phyloP scores from a whole-genome alignment of 2,888 invertebrate genomes.

The Agriotes lineatus region DNA sequence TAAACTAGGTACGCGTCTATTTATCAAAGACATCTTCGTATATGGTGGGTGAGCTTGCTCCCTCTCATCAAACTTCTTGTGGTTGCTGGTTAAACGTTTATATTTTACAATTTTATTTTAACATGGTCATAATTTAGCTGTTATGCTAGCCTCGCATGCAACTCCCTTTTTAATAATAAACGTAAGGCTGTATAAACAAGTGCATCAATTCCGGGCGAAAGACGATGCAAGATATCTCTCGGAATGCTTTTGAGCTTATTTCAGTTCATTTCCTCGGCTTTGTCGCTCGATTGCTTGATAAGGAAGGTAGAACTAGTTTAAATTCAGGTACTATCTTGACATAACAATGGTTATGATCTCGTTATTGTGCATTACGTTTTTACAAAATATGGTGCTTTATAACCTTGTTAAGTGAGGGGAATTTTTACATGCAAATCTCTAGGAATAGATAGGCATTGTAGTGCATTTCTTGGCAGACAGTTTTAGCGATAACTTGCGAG shows the following conservation, averaged over 20 bases:
- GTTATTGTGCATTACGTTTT: conserved; percentile 28
- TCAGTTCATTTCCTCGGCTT: conserved; percentile 27
- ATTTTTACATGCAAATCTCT: conserved; percentile 1
- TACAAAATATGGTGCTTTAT: conserved; percentile 30
- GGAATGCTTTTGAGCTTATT: conserved; percentile 27
- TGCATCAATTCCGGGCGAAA: neutral
- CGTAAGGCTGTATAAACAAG: conserved; percentile 1
- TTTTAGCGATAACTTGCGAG: neutral
- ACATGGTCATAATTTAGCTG: neutral
- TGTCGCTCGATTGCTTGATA: conserved; percentile 30
- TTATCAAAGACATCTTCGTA: too few relatives aligned
- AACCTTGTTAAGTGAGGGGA: conserved; percentile 15
- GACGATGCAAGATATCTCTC: conserved; percentile 19
- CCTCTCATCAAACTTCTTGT: too few relatives aligned
- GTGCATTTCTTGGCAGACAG: neutral
- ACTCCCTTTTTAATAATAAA: neutral
- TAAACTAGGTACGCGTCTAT: too few relatives aligned
- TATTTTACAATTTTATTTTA: too few relatives aligned
- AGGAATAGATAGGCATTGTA: conserved; percentile 1
- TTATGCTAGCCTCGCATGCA: neutral
- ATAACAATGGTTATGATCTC: conserved; percentile 47
- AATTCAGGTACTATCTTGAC: conserved; percentile 47
- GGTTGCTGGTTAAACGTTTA: too few relatives aligned
- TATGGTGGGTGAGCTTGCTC: too few relatives aligned
- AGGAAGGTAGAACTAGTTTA: conserved; percentile 45